Percentiles rank a stretch among this genome's conserved stretches.
Conservation (phyloP, 2,113 vertebrate species). For the Microcebus lehilahytsara region DNA sequence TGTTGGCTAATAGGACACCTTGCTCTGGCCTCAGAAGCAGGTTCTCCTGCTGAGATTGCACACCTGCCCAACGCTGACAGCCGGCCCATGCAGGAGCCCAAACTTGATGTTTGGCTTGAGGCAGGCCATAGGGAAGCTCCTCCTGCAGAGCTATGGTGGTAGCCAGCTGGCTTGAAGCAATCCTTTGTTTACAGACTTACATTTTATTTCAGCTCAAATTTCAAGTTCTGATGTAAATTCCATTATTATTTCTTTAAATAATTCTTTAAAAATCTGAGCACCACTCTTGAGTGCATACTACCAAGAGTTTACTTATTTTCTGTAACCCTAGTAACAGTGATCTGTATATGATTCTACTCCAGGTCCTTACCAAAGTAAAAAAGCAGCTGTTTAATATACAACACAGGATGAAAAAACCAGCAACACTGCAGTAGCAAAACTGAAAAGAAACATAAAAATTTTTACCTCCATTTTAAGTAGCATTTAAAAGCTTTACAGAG, state of each 20-base stretch:
- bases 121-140: background rate
- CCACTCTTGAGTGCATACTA: background rate
- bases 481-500: background rate
- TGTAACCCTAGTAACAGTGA: background rate
- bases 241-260: slow-evolving; percentile 14
- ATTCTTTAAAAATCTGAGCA: background rate
- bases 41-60: slow-evolving; percentile 12
- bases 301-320: background rate
- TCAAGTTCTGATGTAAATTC: slow-evolving; percentile 14
- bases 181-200: slow-evolving; percentile 35
- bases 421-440: background rate
- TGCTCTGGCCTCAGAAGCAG: slow-evolving; percentile 4
- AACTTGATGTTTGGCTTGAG: background rate
- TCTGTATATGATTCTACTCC: background rate
- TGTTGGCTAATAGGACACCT: background rate
- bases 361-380: background rate
- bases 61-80: slow-evolving; percentile 30
- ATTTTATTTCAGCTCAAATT: slow-evolving; percentile 36
- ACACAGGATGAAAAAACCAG: background rate
- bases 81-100: background rate
- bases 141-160: background rate
- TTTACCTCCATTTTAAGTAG: background rate
- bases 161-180: slow-evolving; percentile 43
- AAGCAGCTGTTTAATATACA: slow-evolving; percentile 1
- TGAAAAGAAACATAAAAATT: background rate